These are phyloP conservation scores for Stomorhina lunata DNA, from an alignment of 2,888 invertebrate species.

Conservation along the genomic window DNA sequence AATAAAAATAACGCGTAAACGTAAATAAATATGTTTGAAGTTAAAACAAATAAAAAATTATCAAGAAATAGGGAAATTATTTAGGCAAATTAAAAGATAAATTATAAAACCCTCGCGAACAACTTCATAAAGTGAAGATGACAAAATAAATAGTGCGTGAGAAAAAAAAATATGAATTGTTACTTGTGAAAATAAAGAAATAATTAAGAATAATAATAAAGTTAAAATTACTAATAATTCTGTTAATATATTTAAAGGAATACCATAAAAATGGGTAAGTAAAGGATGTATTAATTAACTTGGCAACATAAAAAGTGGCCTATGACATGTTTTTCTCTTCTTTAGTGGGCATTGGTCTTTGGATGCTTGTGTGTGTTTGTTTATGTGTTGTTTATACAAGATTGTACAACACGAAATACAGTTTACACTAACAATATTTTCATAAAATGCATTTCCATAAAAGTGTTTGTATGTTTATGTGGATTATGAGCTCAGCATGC, in stretches of 20 bases:
- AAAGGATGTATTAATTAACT: background rate
- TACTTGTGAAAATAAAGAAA: background rate
- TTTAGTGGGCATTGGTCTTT: background rate
- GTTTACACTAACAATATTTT: background rate
- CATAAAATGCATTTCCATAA: constrained; percentile 5
- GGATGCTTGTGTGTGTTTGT: background rate
- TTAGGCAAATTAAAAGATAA: background rate
- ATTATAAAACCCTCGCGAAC: constrained; percentile 45
- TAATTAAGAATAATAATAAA: background rate
- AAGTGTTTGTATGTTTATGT: background rate
- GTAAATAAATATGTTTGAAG: background rate
- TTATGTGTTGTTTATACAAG: background rate
- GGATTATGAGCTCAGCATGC: too few relatives aligned
- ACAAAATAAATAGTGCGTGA: constrained; percentile 17
- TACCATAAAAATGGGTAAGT: constrained; percentile 35
- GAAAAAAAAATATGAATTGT: background rate
- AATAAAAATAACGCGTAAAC: background rate
- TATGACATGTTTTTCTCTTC: background rate
- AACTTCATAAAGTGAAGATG: constrained; percentile 26
- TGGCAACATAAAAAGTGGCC: background rate
- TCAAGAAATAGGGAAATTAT: background rate
- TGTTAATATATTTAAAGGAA: background rate
- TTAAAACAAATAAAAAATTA: background rate
- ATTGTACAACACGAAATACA: constrained; percentile 10
- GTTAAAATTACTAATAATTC: background rate